phyloP scores from a whole-genome alignment of 2,888 invertebrate genomes.

The Caenorhabditis panamensis region DNA sequence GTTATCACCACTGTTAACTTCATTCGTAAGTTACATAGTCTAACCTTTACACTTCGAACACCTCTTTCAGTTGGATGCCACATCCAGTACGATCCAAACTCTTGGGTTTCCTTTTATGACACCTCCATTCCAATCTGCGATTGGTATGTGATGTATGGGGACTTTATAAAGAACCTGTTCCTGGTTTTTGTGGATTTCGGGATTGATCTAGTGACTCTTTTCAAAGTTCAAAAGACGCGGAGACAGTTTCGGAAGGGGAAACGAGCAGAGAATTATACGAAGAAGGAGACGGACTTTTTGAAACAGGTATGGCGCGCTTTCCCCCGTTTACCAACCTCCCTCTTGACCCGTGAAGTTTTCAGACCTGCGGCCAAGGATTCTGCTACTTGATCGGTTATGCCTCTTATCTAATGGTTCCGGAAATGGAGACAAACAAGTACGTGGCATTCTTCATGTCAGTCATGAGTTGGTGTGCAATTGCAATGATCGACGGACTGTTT shows the following conservation, averaged over 20 bases:
- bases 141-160: constrained; percentile 20
- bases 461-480: constrained; percentile 30
- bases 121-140: constrained; percentile 20
- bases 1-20: constrained; percentile 8
- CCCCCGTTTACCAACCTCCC: too few relatives aligned
- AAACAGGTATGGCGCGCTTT: constrained; percentile 44
- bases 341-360: background rate
- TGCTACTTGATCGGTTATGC: constrained; percentile 34
- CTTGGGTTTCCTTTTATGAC: constrained; percentile 34
- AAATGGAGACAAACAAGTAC: constrained; percentile 39
- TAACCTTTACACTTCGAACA: too few relatives aligned
- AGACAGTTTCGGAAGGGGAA: constrained; percentile 24
- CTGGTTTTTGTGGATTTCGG: constrained; percentile 20
- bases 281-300: constrained; percentile 45
- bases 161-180: constrained; percentile 33
- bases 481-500: constrained; percentile 36
- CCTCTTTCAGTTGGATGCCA: constrained; percentile 30
- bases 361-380: constrained; percentile 34
- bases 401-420: constrained; percentile 36
- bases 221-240: constrained; percentile 33
- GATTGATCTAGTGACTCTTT: constrained; percentile 28
- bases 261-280: constrained; percentile 29
- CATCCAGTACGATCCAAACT: constrained; percentile 15
- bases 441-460: constrained; percentile 50
- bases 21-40: background rate